Base-by-base conservation (phyloP, 2,113 vertebrate species). In the Bos taurus region DNA sequence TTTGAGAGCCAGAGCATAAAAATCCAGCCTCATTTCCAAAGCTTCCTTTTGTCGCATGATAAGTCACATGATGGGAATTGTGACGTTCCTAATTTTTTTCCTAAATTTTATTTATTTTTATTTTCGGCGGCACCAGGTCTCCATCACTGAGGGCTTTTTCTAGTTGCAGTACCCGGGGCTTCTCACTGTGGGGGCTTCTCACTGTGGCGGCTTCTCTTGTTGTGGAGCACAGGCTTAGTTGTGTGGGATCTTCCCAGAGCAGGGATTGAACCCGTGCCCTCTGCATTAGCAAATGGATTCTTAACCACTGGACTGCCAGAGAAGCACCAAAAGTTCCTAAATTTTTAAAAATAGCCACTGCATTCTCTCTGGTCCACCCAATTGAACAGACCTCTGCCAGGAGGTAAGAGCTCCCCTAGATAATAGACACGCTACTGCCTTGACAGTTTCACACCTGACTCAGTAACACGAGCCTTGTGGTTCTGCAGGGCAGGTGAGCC, bases 121-220 rank as follows among this genome's bases (percentile, higher is more conserved):
- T 74, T 74, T 43, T 23, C 0, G 5, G 36, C 0, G 0, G 21
- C 0, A 0, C 67, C 0, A 2, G 67, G 36, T 40, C 36, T 74
- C 36, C 36, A 40, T 74, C 21, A 25, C 36, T 25, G 36, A 25
- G 67, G 33, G 36, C 11, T 25, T 74, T 3, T 36, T 13, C 67
- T 40, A 25, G 21, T 23, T 25, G 67, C 36, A 16, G 36, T 6
- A 6, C 64, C 33, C 21, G 36, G 67, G 10, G 10, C 67, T 74
- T 23, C 67, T 40, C 36, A 40, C 21, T 40, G 36, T 74, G 67
- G 67, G 1, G 2, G 10, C 67, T 40, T 40, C 36, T 40, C 36
- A 40, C 21, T 40, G 36, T 74, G 67, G 67, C 2, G 2, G 10
- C 67, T 40, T 40, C 36, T 40, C 36, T 74, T 74, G 19, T 12